Conservation (phyloP, 23 tunicate species). For the Styela plicata region DNA sequence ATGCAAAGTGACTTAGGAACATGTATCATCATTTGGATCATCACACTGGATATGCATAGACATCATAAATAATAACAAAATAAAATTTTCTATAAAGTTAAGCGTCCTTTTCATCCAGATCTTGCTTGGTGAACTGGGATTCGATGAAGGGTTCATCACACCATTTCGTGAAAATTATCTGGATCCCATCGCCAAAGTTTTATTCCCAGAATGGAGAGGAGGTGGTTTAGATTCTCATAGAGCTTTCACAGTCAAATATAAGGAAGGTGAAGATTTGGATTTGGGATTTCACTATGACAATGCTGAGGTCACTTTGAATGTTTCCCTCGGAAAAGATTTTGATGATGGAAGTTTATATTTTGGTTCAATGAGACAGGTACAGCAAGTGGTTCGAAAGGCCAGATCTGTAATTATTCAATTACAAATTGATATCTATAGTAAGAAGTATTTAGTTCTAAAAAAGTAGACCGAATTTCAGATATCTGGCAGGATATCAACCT, state of each 20-base stretch:
- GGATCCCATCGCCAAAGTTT: constrained; percentile 39
- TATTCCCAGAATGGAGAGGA: constrained; percentile 58
- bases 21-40: no score
- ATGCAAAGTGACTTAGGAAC: no score
- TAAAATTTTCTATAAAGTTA: no score
- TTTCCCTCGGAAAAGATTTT: constrained; percentile 63
- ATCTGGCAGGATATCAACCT: no score
- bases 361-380: constrained; percentile 67
- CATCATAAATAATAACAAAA: no score
- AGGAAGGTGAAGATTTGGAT: constrained; percentile 50
- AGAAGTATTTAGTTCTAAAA: no score
- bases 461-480: no score
- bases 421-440: no score
- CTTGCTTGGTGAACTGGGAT: constrained; percentile 71
- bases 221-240: constrained; percentile 80
- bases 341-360: constrained; percentile 76
- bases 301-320: constrained; percentile 82
- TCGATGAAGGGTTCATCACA: constrained; percentile 52
- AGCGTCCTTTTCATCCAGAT: constrained; percentile 46
- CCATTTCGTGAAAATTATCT: constrained; percentile 38
- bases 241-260: constrained; percentile 76
- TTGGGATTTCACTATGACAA: constrained; percentile 76
- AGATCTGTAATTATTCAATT: no score
- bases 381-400: no score
- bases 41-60: no score